Base-by-base conservation (phyloP, 2,888 invertebrate genomes). In the Malacosoma neustria region DNA sequence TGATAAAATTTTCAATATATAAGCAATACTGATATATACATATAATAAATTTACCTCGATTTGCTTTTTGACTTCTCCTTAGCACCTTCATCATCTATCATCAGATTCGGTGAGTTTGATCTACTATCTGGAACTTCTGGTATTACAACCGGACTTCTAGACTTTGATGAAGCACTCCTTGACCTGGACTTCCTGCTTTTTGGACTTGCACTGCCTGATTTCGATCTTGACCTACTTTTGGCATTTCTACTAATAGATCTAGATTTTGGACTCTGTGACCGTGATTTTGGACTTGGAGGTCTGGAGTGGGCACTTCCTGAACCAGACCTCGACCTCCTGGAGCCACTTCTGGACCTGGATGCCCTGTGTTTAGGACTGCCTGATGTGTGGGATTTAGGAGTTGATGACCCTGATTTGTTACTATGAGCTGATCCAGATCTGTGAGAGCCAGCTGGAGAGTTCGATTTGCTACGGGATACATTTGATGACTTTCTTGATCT, bases 31-130 rank as follows among this genome's bases (percentile, higher is more conserved):
- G 29, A 35, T 14, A 9, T 35, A 9, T 5, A n/a, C 11, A 15
- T 5, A 11, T 30, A 30, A 4, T 37, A 22, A 22, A 7, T 2
- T 39, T 50, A 82, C 82, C 84, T 76, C 13, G 82, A 81, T 42
- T 77, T 60, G 44, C 80, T 84, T 37, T 71, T 74, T 0, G 81
- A 68, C 43, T 80, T 81, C 2, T 67, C 72, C 33, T 79, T 79
- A 12, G 54, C 58, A 29, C 65, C 61, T n/a, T 59, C 74, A 68
- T 85, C 87, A 58, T 86, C 87, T 50, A 87, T 87, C 82, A 86
- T 86, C 7, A 87, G 70, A 49, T 84, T 82, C 0, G 88, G 87
- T 1, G 87, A 85, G 42, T 86, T 87, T 1, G 88, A 88, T 37
- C 85, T 61, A 43, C 87, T 87, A 36, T 85, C 86, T 22, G 72